Conservation (phyloP, 2,113 vertebrate genomes). For the Heloderma charlesbogerti region DNA sequence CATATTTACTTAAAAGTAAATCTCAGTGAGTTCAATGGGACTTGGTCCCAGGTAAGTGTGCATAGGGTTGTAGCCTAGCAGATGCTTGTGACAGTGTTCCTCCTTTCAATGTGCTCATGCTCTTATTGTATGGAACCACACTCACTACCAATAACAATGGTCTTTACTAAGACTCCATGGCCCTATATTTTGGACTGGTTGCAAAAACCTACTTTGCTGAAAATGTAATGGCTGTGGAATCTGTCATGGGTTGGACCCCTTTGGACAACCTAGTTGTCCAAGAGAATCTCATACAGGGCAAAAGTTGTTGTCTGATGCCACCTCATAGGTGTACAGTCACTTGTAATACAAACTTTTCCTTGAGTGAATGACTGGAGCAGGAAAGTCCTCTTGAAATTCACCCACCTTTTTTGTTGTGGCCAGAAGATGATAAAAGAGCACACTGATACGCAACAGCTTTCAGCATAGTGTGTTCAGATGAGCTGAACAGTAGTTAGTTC, state of each 20-base stretch:
- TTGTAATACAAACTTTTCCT: background rate
- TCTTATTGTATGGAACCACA: background rate
- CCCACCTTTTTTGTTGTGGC: background rate
- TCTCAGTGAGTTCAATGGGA: too few relatives aligned
- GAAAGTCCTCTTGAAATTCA: background rate
- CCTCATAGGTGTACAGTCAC: background rate
- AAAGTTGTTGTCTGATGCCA: background rate
- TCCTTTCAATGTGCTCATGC: background rate
- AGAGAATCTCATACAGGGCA: background rate
- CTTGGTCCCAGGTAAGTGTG: too few relatives aligned
- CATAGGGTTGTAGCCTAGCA: background rate
- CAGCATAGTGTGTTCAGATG: too few relatives aligned
- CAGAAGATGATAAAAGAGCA: background rate
- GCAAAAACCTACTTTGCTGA: background rate
- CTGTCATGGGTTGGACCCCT: background rate
- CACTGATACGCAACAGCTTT: background rate
- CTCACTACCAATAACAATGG: background rate
- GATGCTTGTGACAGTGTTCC: background rate
- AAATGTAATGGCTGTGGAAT: background rate
- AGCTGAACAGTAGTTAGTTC: background rate
- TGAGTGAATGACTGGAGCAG: background rate
- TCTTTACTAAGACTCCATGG: too few relatives aligned
- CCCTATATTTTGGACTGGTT: background rate
- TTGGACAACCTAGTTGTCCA: background rate
- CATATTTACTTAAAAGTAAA: too few relatives aligned